Evolutionary conservation across 2,797 vertebrate genomes (phyloP).

Genomic region (Champsocephalus gunnari): DNA sequence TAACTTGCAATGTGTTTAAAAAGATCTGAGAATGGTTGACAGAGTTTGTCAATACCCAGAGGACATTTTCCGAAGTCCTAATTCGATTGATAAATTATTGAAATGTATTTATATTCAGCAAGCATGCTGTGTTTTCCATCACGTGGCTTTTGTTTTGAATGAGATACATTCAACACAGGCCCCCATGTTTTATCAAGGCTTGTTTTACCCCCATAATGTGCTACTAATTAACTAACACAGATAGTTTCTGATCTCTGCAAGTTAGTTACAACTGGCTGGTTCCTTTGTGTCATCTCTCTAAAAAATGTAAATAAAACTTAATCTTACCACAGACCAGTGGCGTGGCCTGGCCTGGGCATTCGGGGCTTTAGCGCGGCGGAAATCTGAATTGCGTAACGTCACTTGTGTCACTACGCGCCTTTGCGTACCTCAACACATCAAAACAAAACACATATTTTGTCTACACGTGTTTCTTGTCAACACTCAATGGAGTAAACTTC

Average conservation of each 20-base stretch:
- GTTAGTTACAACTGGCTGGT: background rate
- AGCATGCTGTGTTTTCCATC: constrained; percentile 3
- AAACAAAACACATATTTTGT: too few relatives aligned
- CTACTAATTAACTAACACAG: background rate
- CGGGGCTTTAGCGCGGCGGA: too few relatives aligned
- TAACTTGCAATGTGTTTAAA: constrained; percentile 24
- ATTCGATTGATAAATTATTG: constrained; percentile 28
- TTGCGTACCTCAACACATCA: too few relatives aligned
- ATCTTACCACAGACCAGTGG: background rate
- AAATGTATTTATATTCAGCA: constrained; percentile 15
- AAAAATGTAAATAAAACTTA: background rate
- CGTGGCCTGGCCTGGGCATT: too few relatives aligned
- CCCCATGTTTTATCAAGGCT: background rate
- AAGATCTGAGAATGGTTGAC: constrained; percentile 13
- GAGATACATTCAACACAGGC: background rate
- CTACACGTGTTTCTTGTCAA: too few relatives aligned
- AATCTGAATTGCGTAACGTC: too few relatives aligned
- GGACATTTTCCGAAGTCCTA: constrained; percentile 40
- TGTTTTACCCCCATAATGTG: background rate
- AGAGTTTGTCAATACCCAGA: constrained; percentile 19
- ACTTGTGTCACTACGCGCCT: too few relatives aligned
- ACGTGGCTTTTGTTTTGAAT: constrained; percentile 11
- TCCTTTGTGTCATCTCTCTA: background rate
- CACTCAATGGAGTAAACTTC: too few relatives aligned
- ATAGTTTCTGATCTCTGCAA: background rate